Percentiles rank a stretch among this genome's conserved stretches.
phyloP scores from a whole-genome alignment of 2,888 invertebrate species.

The Melinaea menophilus region DNA sequence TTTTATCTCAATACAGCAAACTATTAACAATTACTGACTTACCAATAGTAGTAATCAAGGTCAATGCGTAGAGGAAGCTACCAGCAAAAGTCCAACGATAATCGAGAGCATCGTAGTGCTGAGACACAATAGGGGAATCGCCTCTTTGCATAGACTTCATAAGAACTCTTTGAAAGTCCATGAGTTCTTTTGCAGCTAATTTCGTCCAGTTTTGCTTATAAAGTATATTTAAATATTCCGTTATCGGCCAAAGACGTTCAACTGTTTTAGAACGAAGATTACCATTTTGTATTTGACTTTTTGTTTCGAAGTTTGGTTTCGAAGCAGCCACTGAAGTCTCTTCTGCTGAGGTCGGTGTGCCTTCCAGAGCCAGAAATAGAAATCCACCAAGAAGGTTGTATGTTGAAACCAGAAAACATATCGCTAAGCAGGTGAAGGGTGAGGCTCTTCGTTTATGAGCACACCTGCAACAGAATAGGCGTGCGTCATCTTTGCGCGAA shows the following conservation, averaged over 20 bases:
- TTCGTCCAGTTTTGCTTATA: conserved; percentile 95
- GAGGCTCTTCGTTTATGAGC: conserved; percentile 65
- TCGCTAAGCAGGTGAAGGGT: conserved; percentile 87
- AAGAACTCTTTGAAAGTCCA: conserved; percentile 86
- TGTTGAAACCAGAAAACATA: conserved; percentile 90
- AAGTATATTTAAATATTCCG: conserved; percentile 91
- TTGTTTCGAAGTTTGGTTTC: conserved; percentile 80
- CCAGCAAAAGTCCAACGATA: conserved; percentile 95
- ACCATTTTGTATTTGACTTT: conserved; percentile 70
- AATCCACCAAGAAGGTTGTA: conserved; percentile 96
- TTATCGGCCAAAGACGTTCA: conserved; percentile 90
- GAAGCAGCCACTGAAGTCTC: conserved; percentile 82
- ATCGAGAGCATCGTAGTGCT: conserved; percentile 55
- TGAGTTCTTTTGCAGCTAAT: conserved; percentile 90
- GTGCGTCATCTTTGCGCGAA: conserved; percentile 38
- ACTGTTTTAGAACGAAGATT: conserved; percentile 84
- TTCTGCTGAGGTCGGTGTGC: conserved; percentile 65
- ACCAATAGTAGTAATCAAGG: conserved; percentile 97
- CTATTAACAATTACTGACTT: conserved; percentile 53
- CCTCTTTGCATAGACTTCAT: conserved; percentile 67
- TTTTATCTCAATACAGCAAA: not conserved
- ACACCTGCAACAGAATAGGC: conserved; percentile 69
- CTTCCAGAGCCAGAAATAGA: conserved; percentile 91
- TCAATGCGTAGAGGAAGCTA: conserved; percentile 94
- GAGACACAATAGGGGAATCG: conserved; percentile 58